phyloP scores from a whole-genome alignment of 1,140 invertebrate genomes.

The Drosophila varians region DNA sequence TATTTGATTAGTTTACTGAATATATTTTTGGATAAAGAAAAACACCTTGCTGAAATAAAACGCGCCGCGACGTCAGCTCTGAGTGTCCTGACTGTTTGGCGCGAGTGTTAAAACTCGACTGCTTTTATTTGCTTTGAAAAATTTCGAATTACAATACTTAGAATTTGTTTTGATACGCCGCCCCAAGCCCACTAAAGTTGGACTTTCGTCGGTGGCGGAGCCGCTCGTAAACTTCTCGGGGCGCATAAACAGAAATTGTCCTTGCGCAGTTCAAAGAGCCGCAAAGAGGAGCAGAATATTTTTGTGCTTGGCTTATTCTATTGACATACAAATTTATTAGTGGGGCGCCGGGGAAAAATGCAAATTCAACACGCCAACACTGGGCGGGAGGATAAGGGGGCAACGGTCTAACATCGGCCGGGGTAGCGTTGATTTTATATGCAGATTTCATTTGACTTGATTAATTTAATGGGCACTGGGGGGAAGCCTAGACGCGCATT shows the following conservation, averaged over 20 bases:
- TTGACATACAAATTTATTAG: constrained; percentile 80
- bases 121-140: constrained; percentile 81
- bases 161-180: constrained; percentile 72
- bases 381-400: constrained; percentile 4
- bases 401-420: background rate
- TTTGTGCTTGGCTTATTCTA: constrained; percentile 50
- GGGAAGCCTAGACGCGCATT: constrained; percentile 57
- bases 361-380: constrained; percentile 77
- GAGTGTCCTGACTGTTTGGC: constrained; percentile 63
- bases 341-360: constrained; percentile 73
- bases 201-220: constrained; percentile 14
- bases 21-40: background rate
- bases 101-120: constrained; percentile 80
- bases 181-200: constrained; percentile 8
- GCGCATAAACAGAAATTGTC: constrained; percentile 71
- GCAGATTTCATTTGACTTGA: constrained; percentile 77
- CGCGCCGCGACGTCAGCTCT: constrained; percentile 28
- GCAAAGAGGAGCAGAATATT: constrained; percentile 23
- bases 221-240: constrained; percentile 59
- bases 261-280: constrained; percentile 73
- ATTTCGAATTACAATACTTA: constrained; percentile 81
- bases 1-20: constrained; percentile 10
- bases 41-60: background rate
- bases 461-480: constrained; percentile 68
- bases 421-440: constrained; percentile 52